Evolutionary conservation across 2,113 vertebrate species (phyloP).

Genomic region (Danionella cerebrum): DNA sequence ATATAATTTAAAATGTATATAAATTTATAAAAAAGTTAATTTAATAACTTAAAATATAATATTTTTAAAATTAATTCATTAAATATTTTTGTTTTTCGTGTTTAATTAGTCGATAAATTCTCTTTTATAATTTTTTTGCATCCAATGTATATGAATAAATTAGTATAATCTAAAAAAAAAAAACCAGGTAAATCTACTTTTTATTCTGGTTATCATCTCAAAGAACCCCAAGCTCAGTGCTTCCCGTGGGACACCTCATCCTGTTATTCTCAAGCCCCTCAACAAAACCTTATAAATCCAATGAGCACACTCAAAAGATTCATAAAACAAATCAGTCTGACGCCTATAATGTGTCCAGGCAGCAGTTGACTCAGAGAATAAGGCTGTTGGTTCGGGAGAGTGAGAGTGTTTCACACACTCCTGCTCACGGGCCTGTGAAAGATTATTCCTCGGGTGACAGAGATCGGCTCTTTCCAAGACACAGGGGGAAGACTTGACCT

Average conservation of each 20-base stretch:
- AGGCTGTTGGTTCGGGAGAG: conserved; percentile 41
- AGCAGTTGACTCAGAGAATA: conserved; percentile 71
- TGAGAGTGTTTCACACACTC: conserved; percentile 72
- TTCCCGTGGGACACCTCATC: conserved; percentile 79
- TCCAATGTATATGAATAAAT: too few species aligned
- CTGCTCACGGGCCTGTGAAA: conserved; percentile 69
- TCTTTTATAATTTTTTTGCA: too few species aligned
- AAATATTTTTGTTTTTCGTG: too few species aligned
- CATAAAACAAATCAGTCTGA: conserved; percentile 85
- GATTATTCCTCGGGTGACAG: conserved; percentile 63
- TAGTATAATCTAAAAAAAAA: background rate
- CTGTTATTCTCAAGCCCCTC: conserved; percentile 69
- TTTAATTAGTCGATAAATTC: too few species aligned
- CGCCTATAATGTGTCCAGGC: conserved; percentile 79
- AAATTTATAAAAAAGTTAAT: too few species aligned
- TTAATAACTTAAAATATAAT: too few species aligned
- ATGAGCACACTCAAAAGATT: conserved; percentile 80
- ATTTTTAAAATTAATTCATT: too few species aligned
- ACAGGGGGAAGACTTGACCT: conserved; percentile 44
- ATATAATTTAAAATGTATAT: too few species aligned
- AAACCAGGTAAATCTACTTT: too few species aligned
- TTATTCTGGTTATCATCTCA: background rate
- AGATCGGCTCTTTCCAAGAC: conserved; percentile 27
- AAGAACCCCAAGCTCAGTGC: conserved; percentile 74
- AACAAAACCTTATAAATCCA: conserved; percentile 83